These are phyloP conservation scores for Rallus crepitans DNA, from an alignment of 2,797 vertebrate species.

Conservation along the genomic window DNA sequence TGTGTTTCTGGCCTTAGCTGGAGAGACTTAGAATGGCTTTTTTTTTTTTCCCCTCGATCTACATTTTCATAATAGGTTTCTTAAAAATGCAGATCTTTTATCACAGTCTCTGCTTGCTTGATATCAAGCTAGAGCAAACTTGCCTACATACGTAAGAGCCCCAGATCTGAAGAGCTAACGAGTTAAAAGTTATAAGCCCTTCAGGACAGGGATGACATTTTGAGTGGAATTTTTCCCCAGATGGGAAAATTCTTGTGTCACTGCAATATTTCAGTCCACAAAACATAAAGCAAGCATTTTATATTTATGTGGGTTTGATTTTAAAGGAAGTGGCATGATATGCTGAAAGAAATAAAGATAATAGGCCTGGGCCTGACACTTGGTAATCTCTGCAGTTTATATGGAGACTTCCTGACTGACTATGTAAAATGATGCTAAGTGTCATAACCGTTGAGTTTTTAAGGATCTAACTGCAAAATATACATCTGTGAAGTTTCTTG, in stretches of 20 bases:
- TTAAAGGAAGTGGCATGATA: not conserved
- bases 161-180: not conserved
- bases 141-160: not conserved
- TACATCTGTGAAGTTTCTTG: not conserved
- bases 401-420: not conserved
- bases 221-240: not conserved
- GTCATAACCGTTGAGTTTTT: not conserved
- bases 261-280: not conserved
- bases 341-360: not conserved
- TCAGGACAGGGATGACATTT: not conserved
- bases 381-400: not conserved
- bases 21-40: not conserved
- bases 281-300: not conserved
- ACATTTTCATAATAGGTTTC: not conserved
- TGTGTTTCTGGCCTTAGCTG: not conserved
- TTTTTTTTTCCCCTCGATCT: not conserved
- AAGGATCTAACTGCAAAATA: not conserved
- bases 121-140: not conserved
- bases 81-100: not conserved
- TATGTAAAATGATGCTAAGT: not conserved
- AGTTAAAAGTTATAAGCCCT: not conserved
- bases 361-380: not conserved
- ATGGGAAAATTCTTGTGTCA: not conserved
- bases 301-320: not conserved
- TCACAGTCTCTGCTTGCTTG: not conserved